Conservation (phyloP, 2,797 vertebrate species). For the Danionella dracula region DNA sequence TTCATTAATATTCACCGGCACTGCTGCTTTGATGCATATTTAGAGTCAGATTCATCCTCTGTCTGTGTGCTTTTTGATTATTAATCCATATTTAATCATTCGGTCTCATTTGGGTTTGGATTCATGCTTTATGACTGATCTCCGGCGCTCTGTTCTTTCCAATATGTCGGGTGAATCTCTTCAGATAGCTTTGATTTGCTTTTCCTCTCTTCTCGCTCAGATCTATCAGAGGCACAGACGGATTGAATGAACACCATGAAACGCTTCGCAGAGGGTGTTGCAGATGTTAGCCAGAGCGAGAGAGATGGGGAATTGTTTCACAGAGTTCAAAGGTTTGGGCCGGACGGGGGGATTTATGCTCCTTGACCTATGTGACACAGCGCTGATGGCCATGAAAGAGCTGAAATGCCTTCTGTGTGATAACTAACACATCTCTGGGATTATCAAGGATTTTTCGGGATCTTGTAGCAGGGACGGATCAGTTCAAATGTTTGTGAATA, state of each 20-base stretch:
- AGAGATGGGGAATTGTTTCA: slow-evolving; percentile 62
- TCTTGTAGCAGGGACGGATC: too few relatives aligned
- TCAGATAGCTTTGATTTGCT: slow-evolving; percentile 30
- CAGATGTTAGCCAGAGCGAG: too few relatives aligned
- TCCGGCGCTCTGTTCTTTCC: slow-evolving; percentile 35
- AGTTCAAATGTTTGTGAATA: too few relatives aligned
- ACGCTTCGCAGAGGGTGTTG: slow-evolving; percentile 44
- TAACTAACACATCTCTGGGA: slow-evolving; percentile 56
- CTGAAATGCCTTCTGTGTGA: slow-evolving; percentile 38
- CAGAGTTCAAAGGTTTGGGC: slow-evolving; percentile 66
- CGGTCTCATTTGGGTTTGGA: slow-evolving; percentile 22
- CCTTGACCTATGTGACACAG: slow-evolving; percentile 54
- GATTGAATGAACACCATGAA: slow-evolving; percentile 36
- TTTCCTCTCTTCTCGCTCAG: slow-evolving; percentile 25
- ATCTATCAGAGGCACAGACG: slow-evolving; percentile 49
- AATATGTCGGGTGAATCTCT: slow-evolving; percentile 48
- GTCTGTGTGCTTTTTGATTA: slow-evolving; percentile 50
- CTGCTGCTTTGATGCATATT: slow-evolving; percentile 30
- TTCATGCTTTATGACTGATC: slow-evolving; percentile 26
- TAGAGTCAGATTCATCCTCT: slow-evolving; percentile 39
- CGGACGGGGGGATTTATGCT: slow-evolving; percentile 56
- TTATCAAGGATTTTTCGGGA: too few relatives aligned
- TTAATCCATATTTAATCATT: slow-evolving; percentile 42
- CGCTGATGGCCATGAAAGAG: slow-evolving; percentile 43
- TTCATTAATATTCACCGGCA: slow-evolving; percentile 36